Base-by-base conservation (phyloP, 2,888 invertebrate genomes). In the Lymantria monacha region DNA sequence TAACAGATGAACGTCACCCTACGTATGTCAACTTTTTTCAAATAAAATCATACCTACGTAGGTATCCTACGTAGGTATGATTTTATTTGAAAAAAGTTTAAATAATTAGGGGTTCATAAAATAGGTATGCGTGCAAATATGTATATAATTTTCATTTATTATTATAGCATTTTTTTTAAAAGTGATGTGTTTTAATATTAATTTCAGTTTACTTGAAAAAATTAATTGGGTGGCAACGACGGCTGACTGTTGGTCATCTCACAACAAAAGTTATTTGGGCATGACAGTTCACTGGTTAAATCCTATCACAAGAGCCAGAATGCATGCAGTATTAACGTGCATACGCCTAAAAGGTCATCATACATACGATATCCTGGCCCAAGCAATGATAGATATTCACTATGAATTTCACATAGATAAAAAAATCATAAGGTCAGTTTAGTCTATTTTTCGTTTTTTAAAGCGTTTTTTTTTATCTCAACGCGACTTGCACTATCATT, bases 271-370 rank as follows among this genome's bases (percentile, higher is more conserved):
- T 52, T 52, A 48, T 52, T 54, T 54, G 42, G 54, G 50, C 45
- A 54, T 54, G 50, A 54, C 54, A 48, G 54, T 49, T 53, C 53
- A 53, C 47, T 53, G 49, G 53, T 49, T 53, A 49, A 47, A 53
- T 53, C 33, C 53, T 46, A 46, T 46, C 44, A 53, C 53, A 49
- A 49, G 44, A 49, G 49, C 46, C 49, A 53, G 49, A 49, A 30
- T 30, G 9, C 30, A 49, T 53, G 49, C 53, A 46, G 49, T 49
- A 49, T 49, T 49, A 47, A 30, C 49, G 42, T 53, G 53, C 46
- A 45, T 46, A 46, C 49, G 49, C 42, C 48, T 52, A 48, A 52
- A 52, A 48, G 52, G 48, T 48, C 46, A 45, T 48, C 46, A 52
- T 37, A 45, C 45, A 45, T 45, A 49, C 53, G 49, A 53, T 30